These are phyloP conservation scores for Tokudaia tokunoshimensis DNA, from an alignment of 2,797 vertebrate species.

Conservation along the genomic window DNA sequence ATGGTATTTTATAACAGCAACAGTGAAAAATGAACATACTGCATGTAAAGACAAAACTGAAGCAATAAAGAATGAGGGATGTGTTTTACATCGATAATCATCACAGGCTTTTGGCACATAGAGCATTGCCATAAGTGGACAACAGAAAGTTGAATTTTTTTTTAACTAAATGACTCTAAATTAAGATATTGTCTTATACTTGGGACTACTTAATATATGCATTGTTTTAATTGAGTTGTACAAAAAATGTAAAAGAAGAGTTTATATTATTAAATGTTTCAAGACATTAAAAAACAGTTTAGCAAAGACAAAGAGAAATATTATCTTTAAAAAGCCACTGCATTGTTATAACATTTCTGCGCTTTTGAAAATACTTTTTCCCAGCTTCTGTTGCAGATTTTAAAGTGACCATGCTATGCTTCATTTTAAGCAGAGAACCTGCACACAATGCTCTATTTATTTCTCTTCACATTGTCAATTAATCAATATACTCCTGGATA, in stretches of 20 bases:
- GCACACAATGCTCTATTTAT: not conserved
- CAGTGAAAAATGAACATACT: not conserved
- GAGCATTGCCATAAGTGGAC: not conserved
- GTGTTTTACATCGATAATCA: not conserved
- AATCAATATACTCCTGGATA: not conserved
- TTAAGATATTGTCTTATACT: not conserved
- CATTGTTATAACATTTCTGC: not conserved
- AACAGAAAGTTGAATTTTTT: not conserved
- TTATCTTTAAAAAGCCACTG: not conserved
- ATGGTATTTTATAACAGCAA: not conserved
- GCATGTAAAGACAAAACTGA: not conserved
- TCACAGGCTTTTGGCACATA: not conserved
- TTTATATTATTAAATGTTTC: not conserved
- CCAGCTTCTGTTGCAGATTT: not conserved
- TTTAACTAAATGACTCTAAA: too few relatives aligned
- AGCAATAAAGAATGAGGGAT: not conserved
- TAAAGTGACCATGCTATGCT: not conserved
- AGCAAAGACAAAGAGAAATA: not conserved
- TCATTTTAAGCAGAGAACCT: not conserved
- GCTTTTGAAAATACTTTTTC: not conserved
- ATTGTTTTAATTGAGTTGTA: not conserved
- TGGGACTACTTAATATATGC: not conserved
- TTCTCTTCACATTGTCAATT: not conserved
- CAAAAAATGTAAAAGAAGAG: too few relatives aligned
- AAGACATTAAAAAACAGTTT: not conserved